Percentiles rank a stretch among this genome's conserved stretches.
These are phyloP conservation scores for Eurystomus glaucurus DNA, from an alignment of 2,797 vertebrate species.

Conservation along the genomic window DNA sequence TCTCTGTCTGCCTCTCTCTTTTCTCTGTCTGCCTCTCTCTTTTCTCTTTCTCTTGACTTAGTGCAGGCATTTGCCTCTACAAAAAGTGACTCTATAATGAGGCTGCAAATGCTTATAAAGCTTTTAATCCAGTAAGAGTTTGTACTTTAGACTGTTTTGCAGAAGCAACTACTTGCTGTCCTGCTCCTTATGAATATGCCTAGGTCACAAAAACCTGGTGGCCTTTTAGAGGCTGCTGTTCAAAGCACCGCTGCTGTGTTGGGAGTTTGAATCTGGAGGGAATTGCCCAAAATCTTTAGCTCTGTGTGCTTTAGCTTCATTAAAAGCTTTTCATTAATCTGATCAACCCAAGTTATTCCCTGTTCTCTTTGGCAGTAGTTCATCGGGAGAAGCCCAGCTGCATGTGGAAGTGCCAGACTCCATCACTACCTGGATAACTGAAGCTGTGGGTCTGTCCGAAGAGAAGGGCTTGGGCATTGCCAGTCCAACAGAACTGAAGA, in stretches of 20 bases:
- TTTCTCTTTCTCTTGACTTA: background rate
- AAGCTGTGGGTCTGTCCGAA: slow-evolving; percentile 89
- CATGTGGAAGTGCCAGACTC: slow-evolving; percentile 90
- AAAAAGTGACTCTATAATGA: background rate
- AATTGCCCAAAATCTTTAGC: background rate
- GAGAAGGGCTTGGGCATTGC: slow-evolving; percentile 89
- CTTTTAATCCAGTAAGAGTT: background rate
- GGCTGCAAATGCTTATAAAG: background rate
- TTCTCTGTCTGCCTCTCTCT: background rate
- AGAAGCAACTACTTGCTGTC: background rate
- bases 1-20: background rate
- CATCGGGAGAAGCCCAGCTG: slow-evolving; percentile 87
- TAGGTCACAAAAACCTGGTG: no score
- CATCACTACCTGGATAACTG: slow-evolving; percentile 93
- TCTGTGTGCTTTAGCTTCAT: background rate
- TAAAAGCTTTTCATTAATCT: background rate
- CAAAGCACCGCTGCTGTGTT: background rate
- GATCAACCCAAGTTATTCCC: fast-evolving
- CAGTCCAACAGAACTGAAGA: slow-evolving; percentile 83
- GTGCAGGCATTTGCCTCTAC: background rate
- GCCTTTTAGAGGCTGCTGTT: background rate
- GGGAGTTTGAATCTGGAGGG: background rate
- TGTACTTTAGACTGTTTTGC: background rate
- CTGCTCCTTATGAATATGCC: background rate
- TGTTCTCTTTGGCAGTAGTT: slow-evolving; percentile 66